A percentile compares a stretch with the other conserved stretches of the same genome.
Conservation (phyloP, 2,113 vertebrate species). For the Rallus limicola region DNA sequence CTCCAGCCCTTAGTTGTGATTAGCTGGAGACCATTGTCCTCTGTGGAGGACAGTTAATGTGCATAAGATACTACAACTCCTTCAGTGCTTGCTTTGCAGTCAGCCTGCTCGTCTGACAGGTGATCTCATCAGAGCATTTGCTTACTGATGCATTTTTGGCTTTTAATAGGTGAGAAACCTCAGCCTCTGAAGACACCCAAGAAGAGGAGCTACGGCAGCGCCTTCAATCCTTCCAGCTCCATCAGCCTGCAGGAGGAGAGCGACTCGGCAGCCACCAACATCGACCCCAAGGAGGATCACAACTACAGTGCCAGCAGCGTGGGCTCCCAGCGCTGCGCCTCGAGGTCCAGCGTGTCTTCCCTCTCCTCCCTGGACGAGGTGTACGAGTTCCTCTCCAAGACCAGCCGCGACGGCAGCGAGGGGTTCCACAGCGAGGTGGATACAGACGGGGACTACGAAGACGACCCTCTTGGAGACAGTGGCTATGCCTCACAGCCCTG, state of each 20-base stretch:
- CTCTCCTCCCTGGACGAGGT: slow-evolving; percentile 89
- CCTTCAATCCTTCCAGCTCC: slow-evolving; percentile 59
- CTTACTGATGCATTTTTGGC: background rate
- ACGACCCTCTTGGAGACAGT: slow-evolving; percentile 80
- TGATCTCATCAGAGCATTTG: background rate
- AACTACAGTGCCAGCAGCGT: slow-evolving; percentile 89
- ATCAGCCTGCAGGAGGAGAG: slow-evolving; percentile 45
- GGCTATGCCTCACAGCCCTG: slow-evolving; percentile 77
- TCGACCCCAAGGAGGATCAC: slow-evolving; percentile 94
- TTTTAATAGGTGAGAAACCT: slow-evolving; percentile 76
- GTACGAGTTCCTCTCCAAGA: slow-evolving; percentile 83
- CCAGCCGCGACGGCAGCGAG: slow-evolving; percentile 84
- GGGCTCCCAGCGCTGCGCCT: slow-evolving; percentile 86
- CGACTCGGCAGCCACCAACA: slow-evolving; percentile 78
- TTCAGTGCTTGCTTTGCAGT: background rate
- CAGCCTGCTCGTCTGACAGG: background rate
- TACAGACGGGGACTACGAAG: slow-evolving; percentile 85
- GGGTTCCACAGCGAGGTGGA: slow-evolving; percentile 94
- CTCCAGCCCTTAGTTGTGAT: background rate
- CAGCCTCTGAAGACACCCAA: slow-evolving; percentile 76
- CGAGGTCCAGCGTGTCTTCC: slow-evolving; percentile 85
- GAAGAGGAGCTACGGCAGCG: slow-evolving; percentile 76
- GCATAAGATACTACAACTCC: background rate
- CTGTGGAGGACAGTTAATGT: background rate
- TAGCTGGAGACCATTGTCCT: background rate